Conservation (phyloP, 2,113 vertebrate species). For the Desmodus rotundus region DNA sequence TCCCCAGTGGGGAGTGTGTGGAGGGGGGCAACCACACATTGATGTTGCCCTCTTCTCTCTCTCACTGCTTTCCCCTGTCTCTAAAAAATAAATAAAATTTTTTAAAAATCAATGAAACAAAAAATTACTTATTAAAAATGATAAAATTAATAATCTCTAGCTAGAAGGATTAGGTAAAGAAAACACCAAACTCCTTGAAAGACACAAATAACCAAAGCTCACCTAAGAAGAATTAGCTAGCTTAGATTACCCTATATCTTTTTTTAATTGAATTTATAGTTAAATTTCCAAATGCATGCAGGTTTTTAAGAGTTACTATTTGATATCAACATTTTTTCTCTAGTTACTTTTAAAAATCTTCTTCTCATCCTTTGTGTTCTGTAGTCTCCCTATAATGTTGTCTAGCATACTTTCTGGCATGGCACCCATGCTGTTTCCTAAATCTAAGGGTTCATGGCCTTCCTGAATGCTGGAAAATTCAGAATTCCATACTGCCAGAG, state of each 20-base stretch:
- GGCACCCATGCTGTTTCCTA: not conserved
- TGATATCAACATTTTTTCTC: not conserved
- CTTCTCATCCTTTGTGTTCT: not conserved
- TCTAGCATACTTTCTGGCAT: not conserved
- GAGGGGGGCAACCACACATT: no score
- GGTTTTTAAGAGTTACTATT: not conserved
- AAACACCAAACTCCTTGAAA: not conserved
- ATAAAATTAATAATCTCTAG: not conserved
- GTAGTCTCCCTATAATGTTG: not conserved
- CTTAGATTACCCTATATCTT: not conserved
- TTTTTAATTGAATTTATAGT: not conserved
- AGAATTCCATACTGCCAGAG: not conserved
- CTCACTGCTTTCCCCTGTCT: no score
- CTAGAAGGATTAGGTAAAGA: not conserved
- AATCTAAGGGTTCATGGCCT: not conserved
- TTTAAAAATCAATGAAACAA: not conserved
- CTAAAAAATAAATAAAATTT: no score
- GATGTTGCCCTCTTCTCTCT: no score
- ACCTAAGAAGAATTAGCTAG: not conserved
- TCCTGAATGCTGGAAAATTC: not conserved
- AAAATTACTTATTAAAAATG: not conserved
- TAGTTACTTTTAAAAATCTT: not conserved
- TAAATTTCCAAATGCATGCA: not conserved
- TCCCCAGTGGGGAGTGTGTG: no score
- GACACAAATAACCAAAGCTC: not conserved